Evolutionary conservation across 2,888 invertebrate species (phyloP), one percentile per base, ranked within the genome.

Genomic region (Aphrophora alni): DNA sequence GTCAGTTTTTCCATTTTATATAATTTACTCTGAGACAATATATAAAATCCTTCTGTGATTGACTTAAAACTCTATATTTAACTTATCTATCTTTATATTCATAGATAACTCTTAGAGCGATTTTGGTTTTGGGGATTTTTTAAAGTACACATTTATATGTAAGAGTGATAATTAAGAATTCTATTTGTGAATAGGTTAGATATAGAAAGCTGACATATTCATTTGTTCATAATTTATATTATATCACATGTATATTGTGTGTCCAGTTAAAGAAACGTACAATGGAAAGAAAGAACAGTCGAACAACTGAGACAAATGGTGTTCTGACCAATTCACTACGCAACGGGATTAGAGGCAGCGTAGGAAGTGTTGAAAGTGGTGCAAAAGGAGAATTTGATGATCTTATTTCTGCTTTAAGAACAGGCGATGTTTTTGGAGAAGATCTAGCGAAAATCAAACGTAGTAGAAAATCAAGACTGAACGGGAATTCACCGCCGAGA

Each of bases 381-480:
- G 84, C 84, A 38, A 86, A 86, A 79, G 85, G 98, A 10, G 98
- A 98, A 89, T 98, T 98, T 88, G 98, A 98, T 87, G 98, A 98
- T 89, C 91, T 98, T 85, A 98, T 98, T 87, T 98, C 98, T 0
- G 98, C 98, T 0, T 88, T 98, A 77, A 89, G 98, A 82, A 98
- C 98, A 0, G 98, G 98, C 0, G 97, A 98, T 86, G 97, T 98
- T 0, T 98, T 98, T 87, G 97, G 97, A 0, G 98, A 98, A 87
- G 98, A 98, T 87, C 96, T 98, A 86, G 97, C 97, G 78, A 98
- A 98, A 89, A 96, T 97, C 87, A 95, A 95, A 86, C 89, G 95
- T 79, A 94, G 94, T 72, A 91, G 94, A 84, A 93, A 94, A 85
- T 91, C 93, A 44, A 90, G 93, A 38, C 90, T 92, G 3, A 89